Evolutionary conservation across 2,888 invertebrate species (phyloP).

Genomic region (Gymnocheta viridis): DNA sequence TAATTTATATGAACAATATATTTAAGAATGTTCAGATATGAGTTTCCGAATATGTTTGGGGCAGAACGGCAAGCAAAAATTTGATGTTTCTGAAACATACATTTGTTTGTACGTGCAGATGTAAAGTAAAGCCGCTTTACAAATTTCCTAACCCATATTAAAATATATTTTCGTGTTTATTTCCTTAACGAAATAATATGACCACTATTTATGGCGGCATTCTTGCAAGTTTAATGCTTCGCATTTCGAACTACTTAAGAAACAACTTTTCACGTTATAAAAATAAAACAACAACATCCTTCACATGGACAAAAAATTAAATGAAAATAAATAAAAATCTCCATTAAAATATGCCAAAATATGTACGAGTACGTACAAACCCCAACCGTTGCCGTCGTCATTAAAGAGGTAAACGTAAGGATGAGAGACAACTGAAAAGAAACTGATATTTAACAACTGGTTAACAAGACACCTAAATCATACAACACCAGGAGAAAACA

Average conservation of each 20-base stretch:
- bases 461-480: constrained; percentile 63
- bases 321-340: constrained; percentile 34
- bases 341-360: constrained; percentile 54
- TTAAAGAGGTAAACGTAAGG: constrained; percentile 32
- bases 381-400: constrained; percentile 29
- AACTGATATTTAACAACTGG: constrained; percentile 63
- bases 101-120: too few species aligned
- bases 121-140: too few species aligned
- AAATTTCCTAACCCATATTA: background rate
- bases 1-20: too few species aligned
- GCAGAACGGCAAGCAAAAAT: too few species aligned
- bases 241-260: constrained; percentile 53
- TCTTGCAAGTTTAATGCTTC: constrained; percentile 36
- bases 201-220: constrained; percentile 48
- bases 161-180: background rate
- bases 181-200: constrained; percentile 11
- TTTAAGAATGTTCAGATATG: too few species aligned
- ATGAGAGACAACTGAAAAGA: constrained; percentile 25
- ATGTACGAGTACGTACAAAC: constrained; percentile 9
- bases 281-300: constrained; percentile 30
- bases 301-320: background rate
- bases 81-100: too few species aligned
- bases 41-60: too few species aligned
- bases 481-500: constrained; percentile 19
- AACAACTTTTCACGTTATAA: constrained; percentile 54